Conservation (phyloP, 2,888 invertebrate genomes). For the Apodemia hepburni region DNA sequence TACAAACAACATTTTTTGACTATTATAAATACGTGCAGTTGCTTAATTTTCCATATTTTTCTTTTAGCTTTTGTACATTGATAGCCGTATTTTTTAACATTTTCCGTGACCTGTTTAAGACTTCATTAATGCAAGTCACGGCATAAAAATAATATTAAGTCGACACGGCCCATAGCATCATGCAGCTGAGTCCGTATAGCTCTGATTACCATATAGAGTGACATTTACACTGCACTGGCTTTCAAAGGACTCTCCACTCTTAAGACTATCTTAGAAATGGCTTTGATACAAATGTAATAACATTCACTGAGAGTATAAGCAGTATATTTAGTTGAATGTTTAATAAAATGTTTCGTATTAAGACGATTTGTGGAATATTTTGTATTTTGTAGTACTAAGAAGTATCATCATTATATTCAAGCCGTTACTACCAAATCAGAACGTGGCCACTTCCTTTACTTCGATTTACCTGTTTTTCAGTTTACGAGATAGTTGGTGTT, state of each 20-base stretch:
- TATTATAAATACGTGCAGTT: not conserved
- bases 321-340: constrained; percentile 6
- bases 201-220: constrained; percentile 39
- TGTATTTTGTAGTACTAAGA: too few species aligned
- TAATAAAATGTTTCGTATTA: constrained; percentile 1
- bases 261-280: constrained; percentile 33
- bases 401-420: too few species aligned
- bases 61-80: not conserved
- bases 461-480: too few species aligned
- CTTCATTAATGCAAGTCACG: constrained; percentile 12
- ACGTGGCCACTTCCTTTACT: too few species aligned
- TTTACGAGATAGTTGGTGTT: too few species aligned
- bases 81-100: not conserved
- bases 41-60: not conserved
- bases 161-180: constrained; percentile 17
- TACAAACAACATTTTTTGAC: too few species aligned
- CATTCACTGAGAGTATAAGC: constrained; percentile 1
- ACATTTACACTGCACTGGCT: constrained; percentile 38
- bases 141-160: constrained; percentile 13
- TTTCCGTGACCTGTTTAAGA: constrained; percentile 1
- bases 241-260: constrained; percentile 34
- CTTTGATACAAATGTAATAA: constrained; percentile 30
- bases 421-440: too few species aligned
- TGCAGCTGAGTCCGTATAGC: constrained; percentile 10
- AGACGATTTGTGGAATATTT: not conserved